Conservation (phyloP, 2,797 vertebrate species). For the Sebastes cheni region DNA sequence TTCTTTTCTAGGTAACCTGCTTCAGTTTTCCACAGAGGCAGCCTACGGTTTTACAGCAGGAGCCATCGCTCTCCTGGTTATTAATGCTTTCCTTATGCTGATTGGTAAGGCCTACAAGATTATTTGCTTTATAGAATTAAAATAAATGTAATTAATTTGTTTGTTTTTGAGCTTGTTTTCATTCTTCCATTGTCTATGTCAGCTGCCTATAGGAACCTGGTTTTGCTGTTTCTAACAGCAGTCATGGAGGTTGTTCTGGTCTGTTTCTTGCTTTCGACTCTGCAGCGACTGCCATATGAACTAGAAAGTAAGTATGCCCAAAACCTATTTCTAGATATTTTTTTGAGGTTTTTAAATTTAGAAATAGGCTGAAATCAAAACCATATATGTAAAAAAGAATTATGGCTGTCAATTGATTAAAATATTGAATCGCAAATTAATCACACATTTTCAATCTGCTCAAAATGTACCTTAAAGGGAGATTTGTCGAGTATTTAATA, state of each 20-base stretch:
- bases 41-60: conserved; percentile 84
- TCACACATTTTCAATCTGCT: no score
- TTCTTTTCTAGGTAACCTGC: conserved; percentile 71
- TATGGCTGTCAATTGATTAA: no score
- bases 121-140: neutral
- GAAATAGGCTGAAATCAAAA: neutral
- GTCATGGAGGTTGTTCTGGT: conserved; percentile 86
- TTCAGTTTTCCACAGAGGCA: conserved; percentile 65
- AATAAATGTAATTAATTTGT: rapidly evolving
- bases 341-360: neutral
- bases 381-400: neutral
- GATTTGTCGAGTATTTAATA: no score
- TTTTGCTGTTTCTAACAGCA: conserved; percentile 82
- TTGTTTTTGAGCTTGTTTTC: neutral
- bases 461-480: no score
- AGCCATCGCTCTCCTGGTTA: conserved; percentile 84
- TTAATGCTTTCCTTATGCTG: conserved; percentile 86
- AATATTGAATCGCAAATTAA: no score
- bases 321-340: neutral
- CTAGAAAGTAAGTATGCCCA: conserved; percentile 84
- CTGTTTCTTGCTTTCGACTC: conserved; percentile 88
- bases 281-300: conserved; percentile 81
- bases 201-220: conserved; percentile 85
- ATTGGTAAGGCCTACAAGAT: conserved; percentile 78
- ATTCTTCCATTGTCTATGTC: conserved; percentile 15